Conservation (phyloP, 2,797 vertebrate species). For the Epinephelus malabaricus region DNA sequence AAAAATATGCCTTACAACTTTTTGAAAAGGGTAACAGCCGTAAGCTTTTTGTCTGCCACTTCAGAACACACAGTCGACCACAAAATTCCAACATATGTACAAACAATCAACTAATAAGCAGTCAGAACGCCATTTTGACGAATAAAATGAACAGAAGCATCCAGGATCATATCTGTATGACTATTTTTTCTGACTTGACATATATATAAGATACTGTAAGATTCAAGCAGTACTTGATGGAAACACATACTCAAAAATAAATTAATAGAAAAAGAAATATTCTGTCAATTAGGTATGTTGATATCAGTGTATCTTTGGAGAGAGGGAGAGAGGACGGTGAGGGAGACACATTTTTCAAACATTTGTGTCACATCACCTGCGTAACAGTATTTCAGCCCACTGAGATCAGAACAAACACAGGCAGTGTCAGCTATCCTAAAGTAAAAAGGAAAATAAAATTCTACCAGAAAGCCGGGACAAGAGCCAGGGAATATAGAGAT, state of each 20-base stretch:
- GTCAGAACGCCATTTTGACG: constrained; percentile 75
- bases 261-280: constrained; percentile 81
- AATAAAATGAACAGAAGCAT: constrained; percentile 76
- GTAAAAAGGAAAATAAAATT: constrained; percentile 56
- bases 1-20: constrained; percentile 90
- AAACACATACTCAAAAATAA: constrained; percentile 83
- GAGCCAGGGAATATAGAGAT: constrained; percentile 77
- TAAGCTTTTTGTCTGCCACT: constrained; percentile 85
- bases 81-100: constrained; percentile 83
- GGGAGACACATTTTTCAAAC: constrained; percentile 75
- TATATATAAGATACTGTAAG: constrained; percentile 77
- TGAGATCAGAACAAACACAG: constrained; percentile 83
- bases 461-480: constrained; percentile 80
- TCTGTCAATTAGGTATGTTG: constrained; percentile 72
- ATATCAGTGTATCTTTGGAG: constrained; percentile 87
- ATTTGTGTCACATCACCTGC: constrained; percentile 79
- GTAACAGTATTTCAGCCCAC: constrained; percentile 86
- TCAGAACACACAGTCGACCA: constrained; percentile 82
- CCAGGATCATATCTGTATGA: constrained; percentile 70
- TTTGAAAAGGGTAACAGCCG: constrained; percentile 87
- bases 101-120: constrained; percentile 81
- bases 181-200: constrained; percentile 75
- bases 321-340: constrained; percentile 83
- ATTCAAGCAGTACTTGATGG: constrained; percentile 80
- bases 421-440: constrained; percentile 84